phyloP scores from a whole-genome alignment of 92 coral and sea anemone genomes.

The Bergia sp. region DNA sequence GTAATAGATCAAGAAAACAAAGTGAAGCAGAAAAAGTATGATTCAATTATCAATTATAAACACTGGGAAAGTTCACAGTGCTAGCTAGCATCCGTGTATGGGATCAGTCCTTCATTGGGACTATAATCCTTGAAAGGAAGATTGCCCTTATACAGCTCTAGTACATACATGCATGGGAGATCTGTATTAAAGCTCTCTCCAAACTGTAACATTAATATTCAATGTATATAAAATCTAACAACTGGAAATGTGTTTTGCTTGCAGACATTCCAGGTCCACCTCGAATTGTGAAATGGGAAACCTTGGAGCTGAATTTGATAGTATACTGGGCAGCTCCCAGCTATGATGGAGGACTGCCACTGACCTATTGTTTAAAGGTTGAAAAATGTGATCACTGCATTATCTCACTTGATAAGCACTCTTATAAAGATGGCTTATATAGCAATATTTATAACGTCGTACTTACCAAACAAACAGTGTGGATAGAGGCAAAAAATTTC shows the following conservation, averaged over 20 bases:
- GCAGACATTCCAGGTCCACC: conserved; percentile 35
- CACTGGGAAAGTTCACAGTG: too few species aligned
- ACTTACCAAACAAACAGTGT: neutral
- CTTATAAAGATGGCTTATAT: neutral
- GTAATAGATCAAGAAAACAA: too few species aligned
- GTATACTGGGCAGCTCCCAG: conserved; percentile 16
- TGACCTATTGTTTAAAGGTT: neutral
- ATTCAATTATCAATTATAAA: too few species aligned
- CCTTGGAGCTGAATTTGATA: neutral
- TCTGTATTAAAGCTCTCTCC: too few species aligned
- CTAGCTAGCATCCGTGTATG: too few species aligned
- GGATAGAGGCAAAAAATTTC: conserved; percentile 18
- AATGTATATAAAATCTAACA: neutral
- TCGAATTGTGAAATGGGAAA: conserved; percentile 13
- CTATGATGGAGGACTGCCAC: conserved; percentile 26
- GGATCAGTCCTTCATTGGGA: too few species aligned
- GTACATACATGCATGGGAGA: too few species aligned
- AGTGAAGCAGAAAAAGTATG: too few species aligned
- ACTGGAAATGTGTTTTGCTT: neutral
- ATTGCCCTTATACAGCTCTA: too few species aligned
- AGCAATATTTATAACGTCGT: neutral
- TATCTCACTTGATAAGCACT: neutral
- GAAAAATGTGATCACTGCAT: neutral
- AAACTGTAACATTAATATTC: neutral
- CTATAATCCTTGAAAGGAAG: too few species aligned